Evolutionary conservation across 1,140 invertebrate genomes (phyloP), one percentile per base, ranked within the genome.

Genomic region (Scaptomyza hsui): DNA sequence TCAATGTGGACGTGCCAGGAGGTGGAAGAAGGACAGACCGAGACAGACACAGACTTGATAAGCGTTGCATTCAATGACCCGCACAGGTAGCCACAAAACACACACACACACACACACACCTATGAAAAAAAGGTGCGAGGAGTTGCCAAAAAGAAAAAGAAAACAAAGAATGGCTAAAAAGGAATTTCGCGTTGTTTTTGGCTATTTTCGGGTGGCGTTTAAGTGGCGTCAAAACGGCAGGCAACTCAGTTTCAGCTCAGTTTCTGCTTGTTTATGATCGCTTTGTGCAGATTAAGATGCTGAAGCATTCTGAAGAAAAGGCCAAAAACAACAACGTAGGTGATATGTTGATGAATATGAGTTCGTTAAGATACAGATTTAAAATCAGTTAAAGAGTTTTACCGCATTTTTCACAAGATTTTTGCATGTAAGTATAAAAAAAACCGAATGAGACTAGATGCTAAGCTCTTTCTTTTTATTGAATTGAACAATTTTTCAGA

Each of bases 191-290:
- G 52, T 75, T 75, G 32, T n/a, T 37, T 59, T 65, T 48, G 63
- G 63, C 72, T 70, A 64, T 70, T 61, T 71, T 18, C 26, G 26
- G 55, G 77, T 85, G 74, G 77, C 81, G 77, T 78, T 85, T 75
- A 86, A 86, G 68, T 86, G 81, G 81, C 81, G 81, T 81, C 73
- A 74, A 49, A n/a, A 37, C 26, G 26, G 26, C 32, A 39, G 32
- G 32, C 15, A 61, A 35, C 45, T 51, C 13, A 47, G 26, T 29
- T 24, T 42, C 21, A 61, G 24, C 45, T 51, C 13, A 47, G 26
- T 29, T 24, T 42, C 21, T 19, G 29, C 39, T 82, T 65, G 72
- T 85, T 86, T 85, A 74, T 55, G 68, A 80, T 73, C 63, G 29
- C 18, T 15, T 24, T 4, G 19, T 12, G 19, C 52, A 56, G 61